Evolutionary conservation across 2,888 invertebrate species (phyloP).

Genomic region (Sesia bembeciformis): DNA sequence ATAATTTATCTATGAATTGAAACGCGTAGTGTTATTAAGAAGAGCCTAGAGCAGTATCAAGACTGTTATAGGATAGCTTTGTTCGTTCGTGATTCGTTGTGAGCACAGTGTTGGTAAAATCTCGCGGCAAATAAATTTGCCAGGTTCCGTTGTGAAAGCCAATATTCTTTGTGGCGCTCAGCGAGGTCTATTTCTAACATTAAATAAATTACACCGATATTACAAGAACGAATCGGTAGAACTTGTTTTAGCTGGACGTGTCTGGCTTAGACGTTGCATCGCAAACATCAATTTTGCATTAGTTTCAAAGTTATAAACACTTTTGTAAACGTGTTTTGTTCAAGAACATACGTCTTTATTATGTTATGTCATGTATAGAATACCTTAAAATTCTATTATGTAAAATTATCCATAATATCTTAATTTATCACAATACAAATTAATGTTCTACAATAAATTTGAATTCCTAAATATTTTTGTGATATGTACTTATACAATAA

Average conservation of each 20-base stretch:
- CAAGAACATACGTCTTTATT: too few species aligned
- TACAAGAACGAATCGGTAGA: conserved; percentile 68
- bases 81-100: conserved; percentile 41
- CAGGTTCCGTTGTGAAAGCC: conserved; percentile 71
- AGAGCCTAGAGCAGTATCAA: background rate
- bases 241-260: conserved; percentile 60
- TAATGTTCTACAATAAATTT: too few species aligned
- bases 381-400: too few species aligned
- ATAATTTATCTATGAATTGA: too few species aligned
- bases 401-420: too few species aligned
- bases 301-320: conserved; percentile 20
- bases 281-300: conserved; percentile 48
- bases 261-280: conserved; percentile 49
- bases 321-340: too few species aligned
- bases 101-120: conserved; percentile 50
- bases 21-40: too few species aligned
- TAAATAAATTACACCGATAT: conserved; percentile 72
- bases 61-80: conserved; percentile 16
- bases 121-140: conserved; percentile 67
- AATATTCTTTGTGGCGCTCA: conserved; percentile 68
- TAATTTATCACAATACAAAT: too few species aligned
- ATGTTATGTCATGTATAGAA: too few species aligned
- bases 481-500: too few species aligned
- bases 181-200: conserved; percentile 69
- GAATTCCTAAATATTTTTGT: too few species aligned